Evolutionary conservation across 35 echinoderm and acorn worm species (phyloP), one percentile per base, ranked within the genome.

Genomic region (Ophioderma brevispina): DNA sequence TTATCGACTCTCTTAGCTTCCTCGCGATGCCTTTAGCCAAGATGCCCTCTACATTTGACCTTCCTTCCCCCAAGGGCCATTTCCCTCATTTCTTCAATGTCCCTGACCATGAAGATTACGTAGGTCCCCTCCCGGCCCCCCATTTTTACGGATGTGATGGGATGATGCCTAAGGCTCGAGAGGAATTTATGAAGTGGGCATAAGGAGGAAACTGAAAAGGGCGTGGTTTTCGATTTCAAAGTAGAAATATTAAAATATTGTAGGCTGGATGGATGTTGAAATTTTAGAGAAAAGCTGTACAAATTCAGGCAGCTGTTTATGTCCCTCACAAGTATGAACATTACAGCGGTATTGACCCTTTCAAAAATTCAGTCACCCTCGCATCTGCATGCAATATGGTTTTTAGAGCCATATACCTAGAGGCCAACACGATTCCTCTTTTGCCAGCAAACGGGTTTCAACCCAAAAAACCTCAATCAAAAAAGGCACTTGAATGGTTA

Each of bases 351-450:
- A 78, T 87, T 23, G 85, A 87, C 39, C 85, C 85, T 21, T 87
- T 87, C 59, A 55, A 87, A 78, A 6, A 77, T 28, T 36, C 64
- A 32, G 59, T 87, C 31, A 87, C 85, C 11, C 36, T 78, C 21
- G 85, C 85, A 1, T 77, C 85, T 8, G 75, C 75, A 76, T 87
- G 85, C 40, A 78, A 87, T 41, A 31, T 87, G 4, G 85, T 87
- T 1, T 87, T 39, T 50, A 21, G 85, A 25, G 25, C 84, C 33
- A 75, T 55, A 38, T 86, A 75, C n/a, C 35, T 86, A 75, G 8
- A 75, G 25, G 52, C 0, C 1, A 19, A 75, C 0, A 77, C 85
- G 14, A 78, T 87, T 23, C 34, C 52, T 41, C 33, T 87, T 25
- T 21, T 77, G 0, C 85, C 35, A 0, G 36, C 85, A 21, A 17